Conservation (phyloP, 2,113 vertebrate genomes). For the Daphoenositta chrysoptera region DNA sequence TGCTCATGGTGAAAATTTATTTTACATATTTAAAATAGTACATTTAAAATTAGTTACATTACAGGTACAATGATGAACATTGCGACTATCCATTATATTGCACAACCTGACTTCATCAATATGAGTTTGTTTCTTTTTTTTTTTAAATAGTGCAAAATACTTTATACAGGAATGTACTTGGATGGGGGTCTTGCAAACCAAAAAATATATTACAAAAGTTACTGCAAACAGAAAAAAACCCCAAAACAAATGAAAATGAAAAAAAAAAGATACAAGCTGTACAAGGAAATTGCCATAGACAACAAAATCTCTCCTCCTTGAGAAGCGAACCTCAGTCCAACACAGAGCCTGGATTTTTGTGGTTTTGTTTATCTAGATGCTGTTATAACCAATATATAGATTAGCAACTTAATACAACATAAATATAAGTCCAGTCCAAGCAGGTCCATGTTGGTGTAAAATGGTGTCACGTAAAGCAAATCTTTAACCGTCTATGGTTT, state of each 20-base stretch:
- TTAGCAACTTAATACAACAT: constrained; percentile 81
- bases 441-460: constrained; percentile 79
- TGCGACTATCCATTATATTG: constrained; percentile 90
- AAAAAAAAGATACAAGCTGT: constrained; percentile 81
- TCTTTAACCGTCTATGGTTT: constrained; percentile 72
- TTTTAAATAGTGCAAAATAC: constrained; percentile 99
- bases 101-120: constrained; percentile 94
- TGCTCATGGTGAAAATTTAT: constrained; percentile 95
- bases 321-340: constrained; percentile 80
- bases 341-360: constrained; percentile 66
- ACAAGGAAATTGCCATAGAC: constrained; percentile 90
- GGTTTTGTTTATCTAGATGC: constrained; percentile 49
- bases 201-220: constrained; percentile 87
- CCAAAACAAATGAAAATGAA: constrained; percentile 30
- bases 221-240: constrained; percentile 59
- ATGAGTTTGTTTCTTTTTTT: constrained; percentile 67
- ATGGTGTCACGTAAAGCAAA: constrained; percentile 71
- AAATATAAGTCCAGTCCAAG: constrained; percentile 84
- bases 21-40: constrained; percentile 99
- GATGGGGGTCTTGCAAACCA: constrained; percentile 78
- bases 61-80: constrained; percentile 91
- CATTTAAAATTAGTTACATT: constrained; percentile 96
- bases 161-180: constrained; percentile 96
- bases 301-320: constrained; percentile 84
- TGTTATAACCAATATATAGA: constrained; percentile 78